A percentile compares a stretch with the other conserved stretches of the same genome.
Conservation (phyloP, 2,888 invertebrate species). For the Notocelia uddmanniana region DNA sequence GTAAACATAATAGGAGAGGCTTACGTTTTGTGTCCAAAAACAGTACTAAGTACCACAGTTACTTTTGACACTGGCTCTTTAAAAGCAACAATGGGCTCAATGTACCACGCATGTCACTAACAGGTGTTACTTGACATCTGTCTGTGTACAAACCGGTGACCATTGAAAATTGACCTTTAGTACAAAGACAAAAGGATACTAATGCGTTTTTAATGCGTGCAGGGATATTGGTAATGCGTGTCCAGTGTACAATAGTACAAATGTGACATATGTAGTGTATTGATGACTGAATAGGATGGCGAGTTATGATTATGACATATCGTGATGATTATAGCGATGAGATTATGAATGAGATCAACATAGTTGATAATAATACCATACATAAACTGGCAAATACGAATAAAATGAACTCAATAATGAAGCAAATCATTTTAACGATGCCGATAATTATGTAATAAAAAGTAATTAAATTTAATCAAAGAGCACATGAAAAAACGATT, state of each 20-base stretch:
- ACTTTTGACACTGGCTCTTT: slow-evolving; percentile 36
- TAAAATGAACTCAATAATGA: background rate
- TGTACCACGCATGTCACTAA: slow-evolving; percentile 37
- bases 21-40: background rate
- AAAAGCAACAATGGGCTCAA: slow-evolving; percentile 33
- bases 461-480: background rate
- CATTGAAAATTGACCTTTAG: slow-evolving; percentile 45
- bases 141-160: slow-evolving; percentile 5
- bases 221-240: slow-evolving; percentile 39
- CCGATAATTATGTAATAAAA: slow-evolving; percentile 18
- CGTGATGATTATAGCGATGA: background rate
- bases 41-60: background rate
- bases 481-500: background rate
- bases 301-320: slow-evolving; percentile 13
- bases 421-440: slow-evolving; percentile 10
- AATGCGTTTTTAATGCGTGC: slow-evolving; percentile 38
- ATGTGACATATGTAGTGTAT: slow-evolving; percentile 33
- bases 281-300: slow-evolving; percentile 34
- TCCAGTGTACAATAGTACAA: slow-evolving; percentile 47
- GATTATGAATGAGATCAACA: background rate
- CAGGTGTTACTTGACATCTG: slow-evolving; percentile 43
- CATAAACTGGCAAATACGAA: background rate
- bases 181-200: slow-evolving; percentile 38
- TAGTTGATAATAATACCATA: background rate
- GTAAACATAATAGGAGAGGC: background rate